Evolutionary conservation across 2,888 invertebrate species (phyloP), one percentile per base, ranked within the genome.

Genomic region (Endotricha flammealis): DNA sequence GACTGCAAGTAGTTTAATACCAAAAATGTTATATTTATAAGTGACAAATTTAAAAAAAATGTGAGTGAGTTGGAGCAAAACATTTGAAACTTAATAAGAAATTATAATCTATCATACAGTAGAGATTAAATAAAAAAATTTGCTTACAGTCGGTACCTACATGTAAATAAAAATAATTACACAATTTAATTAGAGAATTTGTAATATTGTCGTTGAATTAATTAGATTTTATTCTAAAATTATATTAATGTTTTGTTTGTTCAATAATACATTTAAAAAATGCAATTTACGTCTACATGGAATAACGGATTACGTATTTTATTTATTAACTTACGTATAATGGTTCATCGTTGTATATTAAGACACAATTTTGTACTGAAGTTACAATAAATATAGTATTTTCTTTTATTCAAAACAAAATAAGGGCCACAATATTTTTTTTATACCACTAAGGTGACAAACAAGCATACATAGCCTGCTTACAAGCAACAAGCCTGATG

Each of bases 301-400:
- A 24, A 13, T 23, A 14, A 24, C 10, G 25, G 2, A 24, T 36
- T 36, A 36, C 29, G 36, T 38, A 35, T 38, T 32, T 33, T 12
- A 12, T 14, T n/a, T 31, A 30, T 11, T 12, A 20, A 24, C 28
- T 29, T 41, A 41, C 36, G 35, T 34, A 32, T 41, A 32, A 29
- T 23, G 10, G 3, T 25, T 35, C 9, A 14, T 48, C 45, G 48
- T 48, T 48, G 45, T 46, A 42, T 36, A 41, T 32, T 46, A 48
- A 48, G 48, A 46, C 48, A 48, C 48, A 46, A 44, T 40, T 48
- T 48, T 48, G 48, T 48, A 48, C 48, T 46, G 45, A 38, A 38
- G 24, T 38, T 39, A 28, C 24, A 31, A 10, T n/a, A 29, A 6
- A 17, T 5, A 17, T 17, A 17, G 17, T 22, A 9, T 4, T 22